Base-by-base conservation (phyloP, 2,797 vertebrate species). In the Aphelocoma californica region DNA sequence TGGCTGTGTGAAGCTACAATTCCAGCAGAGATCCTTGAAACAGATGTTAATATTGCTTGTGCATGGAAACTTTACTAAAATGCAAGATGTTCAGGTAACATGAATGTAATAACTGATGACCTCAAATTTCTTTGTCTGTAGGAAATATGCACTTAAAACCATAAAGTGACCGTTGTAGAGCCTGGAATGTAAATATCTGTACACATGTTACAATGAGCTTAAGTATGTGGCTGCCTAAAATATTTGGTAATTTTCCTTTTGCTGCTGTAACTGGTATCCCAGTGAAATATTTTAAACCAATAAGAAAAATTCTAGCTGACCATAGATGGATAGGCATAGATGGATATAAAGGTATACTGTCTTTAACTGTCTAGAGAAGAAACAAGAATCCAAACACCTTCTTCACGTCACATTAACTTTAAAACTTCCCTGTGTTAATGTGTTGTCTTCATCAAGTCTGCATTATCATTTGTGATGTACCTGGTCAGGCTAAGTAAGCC, bases 11-110 rank as follows among this genome's bases (percentile, higher is more conserved):
- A 97, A 98, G 97, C 96, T 97, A 90, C 97, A 95, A 96, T 97
- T 98, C 97, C 98, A 98, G 96, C 97, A 97, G 97, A 98, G 97
- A 98, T 96, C 96, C 95, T 97, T 96, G 97, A 98, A 98, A 97
- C 98, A 98, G 98, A 98, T 98, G 98, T 98, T 98, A 96, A 97
- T 97, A 97, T 98, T 98, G 97, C 97, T 96, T 98, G 94, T 98
- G 97, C 94, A 97, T 97, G 96, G 96, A 97, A 98, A 98, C 95
- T 97, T 97, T 92, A 95, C 95, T 88, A 91, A 97, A 98, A 96
- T 97, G 93, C 97, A 98, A 98, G 97, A 98, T 98, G 97, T 97
- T 98, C 97, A 98, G 98, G 97, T 98, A 98, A 70, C 94, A 88
- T 47, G 92, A 95, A 89, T 82, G 88, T 60, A 97, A 88, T 95